Conservation (phyloP, 2,113 vertebrate species). For the Rana temporaria region DNA sequence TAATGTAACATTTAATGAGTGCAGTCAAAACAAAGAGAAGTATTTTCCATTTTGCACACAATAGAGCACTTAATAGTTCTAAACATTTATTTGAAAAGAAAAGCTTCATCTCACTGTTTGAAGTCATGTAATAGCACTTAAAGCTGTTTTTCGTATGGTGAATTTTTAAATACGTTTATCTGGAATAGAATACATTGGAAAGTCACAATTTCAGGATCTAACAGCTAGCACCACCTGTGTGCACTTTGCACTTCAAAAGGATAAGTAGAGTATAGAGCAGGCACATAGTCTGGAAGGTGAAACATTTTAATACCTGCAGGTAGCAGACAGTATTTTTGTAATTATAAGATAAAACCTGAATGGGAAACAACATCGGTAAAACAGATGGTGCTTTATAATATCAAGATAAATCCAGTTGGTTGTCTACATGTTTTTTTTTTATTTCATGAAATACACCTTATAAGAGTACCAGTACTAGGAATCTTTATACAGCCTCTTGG, state of each 20-base stretch:
- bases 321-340: constrained; percentile 4
- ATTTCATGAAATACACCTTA: not conserved
- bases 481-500: not conserved
- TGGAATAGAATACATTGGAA: not conserved
- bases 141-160: not conserved
- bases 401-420: constrained; percentile 6
- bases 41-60: too few species aligned
- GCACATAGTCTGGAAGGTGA: not conserved
- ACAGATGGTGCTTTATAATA: not conserved
- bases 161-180: not conserved
- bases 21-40: too few species aligned
- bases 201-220: not conserved
- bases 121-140: not conserved
- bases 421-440: not conserved
- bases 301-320: constrained; percentile 1
- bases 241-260: not conserved
- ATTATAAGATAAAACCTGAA: not conserved
- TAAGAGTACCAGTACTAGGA: not conserved
- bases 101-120: not conserved
- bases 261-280: not conserved
- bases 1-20: too few species aligned
- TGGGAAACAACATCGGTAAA: not conserved
- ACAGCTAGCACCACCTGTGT: not conserved
- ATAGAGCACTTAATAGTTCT: not conserved
- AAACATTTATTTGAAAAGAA: not conserved